These are phyloP conservation scores for Cephalotes varians DNA, from an alignment of 2,888 invertebrate genomes.

Conservation along the genomic window DNA sequence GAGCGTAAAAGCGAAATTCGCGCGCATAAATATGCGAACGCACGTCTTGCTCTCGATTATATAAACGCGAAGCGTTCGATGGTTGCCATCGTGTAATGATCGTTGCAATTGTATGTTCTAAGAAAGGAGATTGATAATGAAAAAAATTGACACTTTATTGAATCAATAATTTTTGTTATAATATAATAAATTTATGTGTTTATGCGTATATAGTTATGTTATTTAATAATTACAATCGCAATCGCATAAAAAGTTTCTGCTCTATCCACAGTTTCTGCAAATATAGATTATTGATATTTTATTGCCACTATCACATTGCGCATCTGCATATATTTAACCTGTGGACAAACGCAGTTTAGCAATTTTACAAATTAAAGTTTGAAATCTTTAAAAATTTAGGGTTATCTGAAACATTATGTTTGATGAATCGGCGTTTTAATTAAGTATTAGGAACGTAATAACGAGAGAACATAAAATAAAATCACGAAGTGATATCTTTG, in stretches of 20 bases:
- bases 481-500: conserved; percentile 5
- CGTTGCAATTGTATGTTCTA: not conserved
- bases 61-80: not conserved
- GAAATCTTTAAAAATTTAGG: not conserved
- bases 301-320: not conserved
- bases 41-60: not conserved
- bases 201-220: not conserved
- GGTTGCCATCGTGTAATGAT: not conserved
- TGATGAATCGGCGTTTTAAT: conserved; percentile 24
- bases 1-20: conserved; percentile 51
- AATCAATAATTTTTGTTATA: not conserved
- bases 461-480: not conserved
- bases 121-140: not conserved
- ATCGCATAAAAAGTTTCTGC: not conserved
- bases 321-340: not conserved
- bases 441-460: not conserved
- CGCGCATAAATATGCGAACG: conserved; percentile 18
- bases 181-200: not conserved
- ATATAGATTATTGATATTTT: not conserved
- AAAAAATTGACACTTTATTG: not conserved
- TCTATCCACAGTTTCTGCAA: not conserved
- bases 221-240: conserved; percentile 4
- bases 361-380: not conserved
- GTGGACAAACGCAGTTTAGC: too few relatives aligned
- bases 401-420: conserved; percentile 10